Conservation (phyloP, 2,888 invertebrate genomes). For the Anticlea derivata region DNA sequence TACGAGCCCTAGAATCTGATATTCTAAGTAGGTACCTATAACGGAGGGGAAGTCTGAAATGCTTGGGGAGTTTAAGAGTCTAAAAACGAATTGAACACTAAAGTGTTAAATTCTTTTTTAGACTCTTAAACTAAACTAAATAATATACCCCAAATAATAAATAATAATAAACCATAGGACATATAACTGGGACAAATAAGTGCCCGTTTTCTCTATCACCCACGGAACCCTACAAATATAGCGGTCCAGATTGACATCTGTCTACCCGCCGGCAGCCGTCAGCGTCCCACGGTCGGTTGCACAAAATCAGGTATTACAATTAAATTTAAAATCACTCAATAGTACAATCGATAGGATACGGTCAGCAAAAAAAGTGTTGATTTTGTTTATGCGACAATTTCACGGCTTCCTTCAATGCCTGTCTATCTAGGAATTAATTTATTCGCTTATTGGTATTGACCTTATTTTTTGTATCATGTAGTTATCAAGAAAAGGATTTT, state of each 20-base stretch:
- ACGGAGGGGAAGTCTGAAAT: too few relatives aligned
- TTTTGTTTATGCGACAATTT: conserved; percentile 27
- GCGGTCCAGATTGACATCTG: conserved; percentile 76
- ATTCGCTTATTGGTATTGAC: conserved; percentile 24
- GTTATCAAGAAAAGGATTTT: too few relatives aligned
- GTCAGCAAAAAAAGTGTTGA: conserved; percentile 49
- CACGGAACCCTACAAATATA: conserved; percentile 47
- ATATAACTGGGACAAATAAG: too few relatives aligned
- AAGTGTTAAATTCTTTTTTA: too few relatives aligned
- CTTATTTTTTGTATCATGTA: too few relatives aligned
- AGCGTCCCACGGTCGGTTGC: conserved; percentile 68
- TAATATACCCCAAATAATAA: too few relatives aligned
- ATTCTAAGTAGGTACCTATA: too few relatives aligned
- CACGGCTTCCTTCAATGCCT: conserved; percentile 38
- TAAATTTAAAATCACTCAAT: conserved; percentile 82
- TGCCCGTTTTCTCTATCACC: conserved; percentile 20
- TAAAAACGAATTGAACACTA: too few relatives aligned
- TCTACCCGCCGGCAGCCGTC: conserved; percentile 54
- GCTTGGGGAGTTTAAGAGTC: too few relatives aligned
- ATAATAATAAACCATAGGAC: too few relatives aligned
- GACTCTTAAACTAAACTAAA: too few relatives aligned
- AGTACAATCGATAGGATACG: conserved; percentile 62
- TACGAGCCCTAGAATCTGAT: too few relatives aligned
- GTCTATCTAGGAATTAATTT: conserved; percentile 32
- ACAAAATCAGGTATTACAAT: conserved; percentile 82